phyloP scores from a whole-genome alignment of 2,888 invertebrate species.

The Coelinius sp. region DNA sequence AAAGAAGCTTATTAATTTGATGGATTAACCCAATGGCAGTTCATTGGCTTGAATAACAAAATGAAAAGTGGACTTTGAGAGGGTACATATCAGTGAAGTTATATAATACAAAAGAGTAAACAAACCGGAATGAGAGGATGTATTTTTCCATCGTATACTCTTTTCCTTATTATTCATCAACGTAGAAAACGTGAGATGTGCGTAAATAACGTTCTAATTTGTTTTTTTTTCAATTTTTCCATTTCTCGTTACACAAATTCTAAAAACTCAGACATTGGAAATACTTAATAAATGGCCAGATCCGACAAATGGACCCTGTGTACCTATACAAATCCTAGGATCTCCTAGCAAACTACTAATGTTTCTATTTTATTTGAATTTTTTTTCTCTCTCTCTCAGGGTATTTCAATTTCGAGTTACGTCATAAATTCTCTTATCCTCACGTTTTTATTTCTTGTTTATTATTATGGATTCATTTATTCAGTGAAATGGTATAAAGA shows the following conservation, averaged over 20 bases:
- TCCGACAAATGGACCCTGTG: slow-evolving; percentile 48
- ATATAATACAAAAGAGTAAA: no score
- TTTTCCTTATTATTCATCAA: no score
- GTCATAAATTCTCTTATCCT: neutral
- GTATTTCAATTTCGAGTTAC: neutral
- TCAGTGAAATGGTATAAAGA: slow-evolving; percentile 23
- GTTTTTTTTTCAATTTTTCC: slow-evolving; percentile 9
- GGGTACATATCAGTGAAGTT: no score
- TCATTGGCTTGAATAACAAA: slow-evolving; percentile 14
- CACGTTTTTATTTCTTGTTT: no score
- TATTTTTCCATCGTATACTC: no score
- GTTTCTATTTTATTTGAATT: slow-evolving; percentile 1
- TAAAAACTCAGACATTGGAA: slow-evolving; percentile 25
- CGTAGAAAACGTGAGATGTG: slow-evolving; percentile 1
- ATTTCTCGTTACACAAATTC: slow-evolving; percentile 36
- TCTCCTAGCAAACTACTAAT: slow-evolving; percentile 31
- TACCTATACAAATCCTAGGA: slow-evolving; percentile 46
- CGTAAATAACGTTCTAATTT: slow-evolving; percentile 14
- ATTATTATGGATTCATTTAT: slow-evolving; percentile 31
- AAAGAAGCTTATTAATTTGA: slow-evolving; percentile 17
- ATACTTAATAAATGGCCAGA: slow-evolving; percentile 27
- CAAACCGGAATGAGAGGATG: no score
- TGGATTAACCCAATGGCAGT: slow-evolving; percentile 30
- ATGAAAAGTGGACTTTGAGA: neutral
- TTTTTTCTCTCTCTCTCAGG: neutral